Evolutionary conservation across 2,888 invertebrate genomes (phyloP).

Genomic region (Stenolophus ochropezus): DNA sequence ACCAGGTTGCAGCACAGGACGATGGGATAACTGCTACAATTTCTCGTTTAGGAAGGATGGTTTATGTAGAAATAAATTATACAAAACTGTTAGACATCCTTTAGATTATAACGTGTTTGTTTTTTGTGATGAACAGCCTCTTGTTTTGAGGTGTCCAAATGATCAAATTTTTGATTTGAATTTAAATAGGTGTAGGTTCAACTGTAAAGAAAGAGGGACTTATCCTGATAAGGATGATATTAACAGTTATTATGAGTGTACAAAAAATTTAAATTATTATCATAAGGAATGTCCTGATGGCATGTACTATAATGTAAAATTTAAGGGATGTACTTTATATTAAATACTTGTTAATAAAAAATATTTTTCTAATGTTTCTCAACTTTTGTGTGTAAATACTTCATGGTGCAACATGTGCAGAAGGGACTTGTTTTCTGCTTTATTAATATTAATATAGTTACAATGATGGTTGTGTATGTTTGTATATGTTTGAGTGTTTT

Average conservation of each 20-base stretch:
- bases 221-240: constrained; percentile 17
- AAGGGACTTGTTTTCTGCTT: too few relatives aligned
- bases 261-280: neutral
- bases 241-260: constrained; percentile 46
- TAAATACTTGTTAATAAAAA: too few relatives aligned
- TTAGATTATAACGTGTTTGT: neutral
- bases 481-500: too few relatives aligned
- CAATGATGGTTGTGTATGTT: too few relatives aligned
- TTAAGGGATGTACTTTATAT: neutral
- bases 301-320: neutral
- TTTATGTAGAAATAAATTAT: neutral
- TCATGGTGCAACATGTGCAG: too few relatives aligned
- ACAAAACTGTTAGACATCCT: neutral
- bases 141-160: neutral
- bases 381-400: too few relatives aligned
- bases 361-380: too few relatives aligned
- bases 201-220: constrained; percentile 11
- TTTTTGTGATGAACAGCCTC: neutral
- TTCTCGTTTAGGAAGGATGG: neutral
- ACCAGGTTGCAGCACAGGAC: neutral
- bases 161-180: constrained; percentile 9
- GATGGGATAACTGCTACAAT: too few relatives aligned
- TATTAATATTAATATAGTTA: too few relatives aligned
- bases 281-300: constrained; percentile 1
- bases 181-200: neutral